These are phyloP conservation scores for Acipenser oxyrinchus DNA, from an alignment of 2,797 vertebrate species.

Conservation along the genomic window DNA sequence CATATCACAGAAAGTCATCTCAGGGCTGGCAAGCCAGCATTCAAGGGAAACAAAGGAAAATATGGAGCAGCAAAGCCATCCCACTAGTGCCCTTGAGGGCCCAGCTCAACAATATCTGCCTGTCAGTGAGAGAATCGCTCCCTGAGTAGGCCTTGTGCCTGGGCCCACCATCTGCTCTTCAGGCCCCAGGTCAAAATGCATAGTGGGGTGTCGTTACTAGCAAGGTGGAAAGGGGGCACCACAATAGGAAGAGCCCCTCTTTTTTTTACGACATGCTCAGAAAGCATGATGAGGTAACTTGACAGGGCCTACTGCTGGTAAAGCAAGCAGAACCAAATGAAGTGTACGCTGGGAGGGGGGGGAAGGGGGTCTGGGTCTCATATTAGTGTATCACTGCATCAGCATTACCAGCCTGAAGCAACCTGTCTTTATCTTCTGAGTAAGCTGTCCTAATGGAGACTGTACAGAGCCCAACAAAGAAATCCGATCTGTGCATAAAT, in stretches of 20 bases:
- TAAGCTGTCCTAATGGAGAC: slow-evolving; percentile 51
- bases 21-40: slow-evolving; percentile 7
- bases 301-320: slow-evolving; percentile 35
- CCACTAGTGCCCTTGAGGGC: background rate
- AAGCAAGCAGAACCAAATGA: slow-evolving; percentile 48
- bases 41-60: slow-evolving; percentile 19
- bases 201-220: too few species aligned
- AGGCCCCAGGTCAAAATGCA: too few species aligned
- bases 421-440: slow-evolving; percentile 14
- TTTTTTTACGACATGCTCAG: too few species aligned
- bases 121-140: background rate
- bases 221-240: too few species aligned
- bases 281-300: slow-evolving; percentile 17
- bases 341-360: slow-evolving; percentile 2
- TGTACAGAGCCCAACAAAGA: slow-evolving; percentile 52
- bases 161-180: slow-evolving; percentile 18
- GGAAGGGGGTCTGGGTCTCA: too few species aligned
- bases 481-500: slow-evolving; percentile 61
- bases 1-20: slow-evolving; percentile 37
- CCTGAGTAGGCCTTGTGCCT: slow-evolving; percentile 17
- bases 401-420: slow-evolving; percentile 41
- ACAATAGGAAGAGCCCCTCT: too few species aligned
- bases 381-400: slow-evolving; percentile 39
- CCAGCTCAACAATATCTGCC: background rate
- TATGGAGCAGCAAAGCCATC: slow-evolving; percentile 29